A percentile compares a stretch with the other conserved stretches of the same genome.
These are phyloP conservation scores for Henricia sp. DNA, from an alignment of 53 echinoderm and acorn worm species.

Conservation along the genomic window DNA sequence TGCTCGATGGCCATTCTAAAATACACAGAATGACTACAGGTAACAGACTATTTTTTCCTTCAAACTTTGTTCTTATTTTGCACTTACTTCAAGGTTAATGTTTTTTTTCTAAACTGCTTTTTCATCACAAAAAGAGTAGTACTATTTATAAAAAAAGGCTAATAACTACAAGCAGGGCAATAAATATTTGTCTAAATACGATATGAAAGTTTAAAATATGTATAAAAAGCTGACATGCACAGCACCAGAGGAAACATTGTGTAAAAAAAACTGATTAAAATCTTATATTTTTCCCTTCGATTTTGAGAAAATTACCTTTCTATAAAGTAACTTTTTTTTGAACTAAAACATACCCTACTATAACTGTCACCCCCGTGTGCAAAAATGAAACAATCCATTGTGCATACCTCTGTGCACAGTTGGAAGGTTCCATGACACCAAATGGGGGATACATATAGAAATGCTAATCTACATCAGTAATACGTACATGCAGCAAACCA, in stretches of 20 bases:
- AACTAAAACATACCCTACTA: background rate
- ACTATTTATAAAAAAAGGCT: constrained; percentile 40
- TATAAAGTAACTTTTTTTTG: background rate
- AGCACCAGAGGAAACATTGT: constrained; percentile 35
- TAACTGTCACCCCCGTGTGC: constrained; percentile 23
- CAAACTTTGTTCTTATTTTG: background rate
- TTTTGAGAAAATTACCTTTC: too few species aligned
- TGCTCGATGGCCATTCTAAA: too few species aligned
- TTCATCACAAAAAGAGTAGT: constrained; percentile 30
- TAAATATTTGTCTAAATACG: constrained; percentile 42
- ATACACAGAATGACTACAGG: too few species aligned
- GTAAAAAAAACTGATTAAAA: too few species aligned
- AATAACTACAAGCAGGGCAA: constrained; percentile 47
- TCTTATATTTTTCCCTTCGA: too few species aligned
- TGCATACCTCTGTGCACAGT: background rate
- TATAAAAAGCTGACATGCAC: constrained; percentile 39
- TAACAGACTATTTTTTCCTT: too few species aligned
- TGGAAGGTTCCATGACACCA: constrained; percentile 29
- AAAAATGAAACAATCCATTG: constrained; percentile 32
- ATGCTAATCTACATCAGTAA: constrained; percentile 34
- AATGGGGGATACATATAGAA: background rate
- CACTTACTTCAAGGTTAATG: too few species aligned
- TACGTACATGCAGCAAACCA: constrained; percentile 56
- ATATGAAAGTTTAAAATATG: constrained; percentile 12
- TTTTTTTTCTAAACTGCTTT: background rate